Percentiles rank a stretch among this genome's conserved stretches.
Evolutionary conservation across 2,888 invertebrate genomes (phyloP).

Genomic region (Exephanes ischioxanthus): DNA sequence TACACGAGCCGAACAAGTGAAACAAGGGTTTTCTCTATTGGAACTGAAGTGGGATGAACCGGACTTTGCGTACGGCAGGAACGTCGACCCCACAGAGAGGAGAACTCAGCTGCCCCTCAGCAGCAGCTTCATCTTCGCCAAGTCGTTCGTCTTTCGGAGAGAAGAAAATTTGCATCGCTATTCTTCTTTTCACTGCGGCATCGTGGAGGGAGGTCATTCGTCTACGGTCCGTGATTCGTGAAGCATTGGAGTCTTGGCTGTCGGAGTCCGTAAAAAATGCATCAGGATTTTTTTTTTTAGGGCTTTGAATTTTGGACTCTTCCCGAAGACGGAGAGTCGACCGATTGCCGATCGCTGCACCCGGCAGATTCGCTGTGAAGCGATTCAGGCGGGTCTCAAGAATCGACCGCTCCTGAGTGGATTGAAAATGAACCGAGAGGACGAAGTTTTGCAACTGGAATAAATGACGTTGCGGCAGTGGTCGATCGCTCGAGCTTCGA

Average conservation of each 20-base stretch:
- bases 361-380: conserved; percentile 46
- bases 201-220: background rate
- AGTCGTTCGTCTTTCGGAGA: conserved; percentile 45
- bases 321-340: background rate
- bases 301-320: conserved; percentile 23
- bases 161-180: conserved; percentile 62
- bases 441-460: conserved; percentile 60
- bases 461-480: conserved; percentile 74
- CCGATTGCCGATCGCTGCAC: conserved; percentile 39
- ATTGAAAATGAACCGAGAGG: conserved; percentile 81
- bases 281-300: conserved; percentile 30
- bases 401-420: conserved; percentile 73
- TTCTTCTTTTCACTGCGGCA: conserved; percentile 16
- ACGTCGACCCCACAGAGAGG: background rate
- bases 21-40: conserved; percentile 65
- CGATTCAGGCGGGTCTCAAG: conserved; percentile 41
- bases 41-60: conserved; percentile 62
- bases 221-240: conserved; percentile 6
- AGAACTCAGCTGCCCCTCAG: conserved; percentile 57
- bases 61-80: conserved; percentile 55
- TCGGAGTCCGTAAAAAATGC: conserved; percentile 43
- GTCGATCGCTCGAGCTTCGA: conserved; percentile 43
- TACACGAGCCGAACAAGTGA: conserved; percentile 27
- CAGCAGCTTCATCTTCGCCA: conserved; percentile 26
- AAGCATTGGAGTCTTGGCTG: background rate